These are phyloP conservation scores for Phthorimaea operculella DNA, from an alignment of 1,140 invertebrate genomes.

Conservation along the genomic window DNA sequence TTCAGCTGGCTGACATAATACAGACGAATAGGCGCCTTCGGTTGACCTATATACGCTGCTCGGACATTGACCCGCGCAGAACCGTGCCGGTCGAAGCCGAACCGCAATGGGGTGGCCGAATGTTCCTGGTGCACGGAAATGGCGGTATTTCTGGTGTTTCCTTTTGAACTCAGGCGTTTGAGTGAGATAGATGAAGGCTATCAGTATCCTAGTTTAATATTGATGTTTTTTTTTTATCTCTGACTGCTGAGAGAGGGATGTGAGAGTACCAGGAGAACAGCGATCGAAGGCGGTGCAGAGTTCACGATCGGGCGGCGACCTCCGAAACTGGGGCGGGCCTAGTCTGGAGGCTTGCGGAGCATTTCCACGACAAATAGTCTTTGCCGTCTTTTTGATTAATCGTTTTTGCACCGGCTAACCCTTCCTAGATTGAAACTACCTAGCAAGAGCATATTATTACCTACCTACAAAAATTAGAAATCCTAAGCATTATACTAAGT, in stretches of 20 bases:
- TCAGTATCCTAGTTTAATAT: not conserved
- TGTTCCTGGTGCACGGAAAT: slow-evolving; percentile 12
- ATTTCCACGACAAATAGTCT: slow-evolving; percentile 30
- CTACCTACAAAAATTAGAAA: too few relatives aligned
- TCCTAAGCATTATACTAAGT: too few relatives aligned
- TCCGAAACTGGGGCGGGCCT: slow-evolving; percentile 41
- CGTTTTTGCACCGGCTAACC: too few relatives aligned
- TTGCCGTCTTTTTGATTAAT: slow-evolving; percentile 7
- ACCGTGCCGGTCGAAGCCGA: slow-evolving; percentile 30
- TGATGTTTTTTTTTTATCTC: not conserved
- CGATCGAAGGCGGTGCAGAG: slow-evolving; percentile 41
- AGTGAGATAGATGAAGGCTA: not conserved
- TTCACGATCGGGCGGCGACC: slow-evolving; percentile 58
- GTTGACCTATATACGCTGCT: slow-evolving; percentile 58
- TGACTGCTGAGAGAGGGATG: slow-evolving; percentile 4
- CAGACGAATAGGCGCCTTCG: slow-evolving; percentile 55
- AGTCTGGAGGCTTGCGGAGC: slow-evolving; percentile 29
- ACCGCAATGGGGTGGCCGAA: slow-evolving; percentile 21
- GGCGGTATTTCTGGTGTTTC: slow-evolving; percentile 1
- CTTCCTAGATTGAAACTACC: too few relatives aligned
- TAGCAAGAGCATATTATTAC: too few relatives aligned
- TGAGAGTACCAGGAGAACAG: slow-evolving; percentile 24
- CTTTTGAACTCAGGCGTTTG: not conserved
- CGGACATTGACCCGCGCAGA: slow-evolving; percentile 52
- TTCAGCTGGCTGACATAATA: slow-evolving; percentile 38